Base-by-base conservation (phyloP, 2,888 invertebrate species). In the Furcula furcula region DNA sequence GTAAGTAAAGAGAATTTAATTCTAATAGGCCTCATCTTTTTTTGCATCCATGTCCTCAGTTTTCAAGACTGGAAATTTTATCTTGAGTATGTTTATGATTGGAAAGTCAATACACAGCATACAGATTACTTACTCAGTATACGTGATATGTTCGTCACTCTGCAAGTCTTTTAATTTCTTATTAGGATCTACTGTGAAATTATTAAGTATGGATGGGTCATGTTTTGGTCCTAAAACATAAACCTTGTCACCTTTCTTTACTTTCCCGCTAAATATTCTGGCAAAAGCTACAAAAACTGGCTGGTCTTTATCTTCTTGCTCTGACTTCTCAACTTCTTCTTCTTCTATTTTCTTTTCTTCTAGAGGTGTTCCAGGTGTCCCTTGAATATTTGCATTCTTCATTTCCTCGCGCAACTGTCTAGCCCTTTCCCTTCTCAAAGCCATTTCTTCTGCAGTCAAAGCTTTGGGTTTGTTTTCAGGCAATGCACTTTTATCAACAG, bases 191-290 rank as follows among this genome's bases (percentile, higher is more conserved):
- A 90, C 59, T 35, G 67, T 55, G 43, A 79, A 84, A 29, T 73
- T 67, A 41, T 73, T 56, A 71, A 91, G 88, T 46, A 86, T 83
- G 28, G 89, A 88, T 0, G 98, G 97, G 77, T 97, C 93, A 76
- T 98, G 97, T 76, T 97, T 96, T 1, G 97, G 96, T 7, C 95
- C 93, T 13, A 98, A 80, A 10, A 97, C 94, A 78, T 92, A 98
- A 3, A 98, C 81, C 63, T 92, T 92, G 62, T 94, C 92, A 4
- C 97, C 97, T 55, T 89, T 90, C 49, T 76, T 92, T 19, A 98
- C 75, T 33, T 91, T 94, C 2, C 99, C 98, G 73, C 97, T 97
- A 74, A 96, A 98, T 19, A 99, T 91, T 64, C 98, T 91, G 10
- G 97, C 97, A 85, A 99, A 97, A 0, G 97, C 98, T 46, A 99